A percentile compares a stretch with the other conserved stretches of the same genome.
Conservation (phyloP, 2,113 vertebrate species). For the Ameiurus melas region DNA sequence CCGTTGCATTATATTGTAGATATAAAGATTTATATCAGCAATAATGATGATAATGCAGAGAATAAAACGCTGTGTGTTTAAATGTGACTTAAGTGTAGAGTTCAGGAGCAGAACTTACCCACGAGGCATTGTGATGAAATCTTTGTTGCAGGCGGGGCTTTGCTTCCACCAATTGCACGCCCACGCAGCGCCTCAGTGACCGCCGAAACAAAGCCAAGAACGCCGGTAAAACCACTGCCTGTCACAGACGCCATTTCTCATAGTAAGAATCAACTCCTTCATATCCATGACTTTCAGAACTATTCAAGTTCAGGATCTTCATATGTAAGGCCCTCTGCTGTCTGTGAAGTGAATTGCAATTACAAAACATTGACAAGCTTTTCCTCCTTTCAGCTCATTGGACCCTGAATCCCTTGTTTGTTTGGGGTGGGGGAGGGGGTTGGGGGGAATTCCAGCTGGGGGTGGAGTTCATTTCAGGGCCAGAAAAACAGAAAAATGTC, state of each 20-base stretch:
- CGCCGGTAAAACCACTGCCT: rapidly evolving
- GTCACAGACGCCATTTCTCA: neutral
- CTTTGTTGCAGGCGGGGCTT: constrained; percentile 11
- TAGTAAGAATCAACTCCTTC: neutral
- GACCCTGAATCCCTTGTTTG: neutral
- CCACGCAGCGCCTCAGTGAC: neutral
- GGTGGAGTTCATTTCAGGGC: neutral
- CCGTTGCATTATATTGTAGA: neutral
- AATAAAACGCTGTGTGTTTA: neutral
- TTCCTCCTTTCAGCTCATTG: neutral
- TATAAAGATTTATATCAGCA: neutral
- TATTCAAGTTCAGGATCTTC: neutral
- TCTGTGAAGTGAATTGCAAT: neutral
- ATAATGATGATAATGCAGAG: neutral
- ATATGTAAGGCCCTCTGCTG: neutral
- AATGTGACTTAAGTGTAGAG: neutral
- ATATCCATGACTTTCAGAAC: neutral
- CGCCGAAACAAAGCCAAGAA: neutral
- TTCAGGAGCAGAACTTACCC: neutral
- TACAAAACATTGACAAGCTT: neutral
- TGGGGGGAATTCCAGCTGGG: too few relatives aligned
- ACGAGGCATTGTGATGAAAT: neutral
- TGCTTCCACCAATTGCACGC: neutral
- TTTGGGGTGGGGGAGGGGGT: too few relatives aligned
- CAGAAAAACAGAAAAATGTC: neutral